phyloP scores from a whole-genome alignment of 2,113 vertebrate species.

The Halichoerus grypus region DNA sequence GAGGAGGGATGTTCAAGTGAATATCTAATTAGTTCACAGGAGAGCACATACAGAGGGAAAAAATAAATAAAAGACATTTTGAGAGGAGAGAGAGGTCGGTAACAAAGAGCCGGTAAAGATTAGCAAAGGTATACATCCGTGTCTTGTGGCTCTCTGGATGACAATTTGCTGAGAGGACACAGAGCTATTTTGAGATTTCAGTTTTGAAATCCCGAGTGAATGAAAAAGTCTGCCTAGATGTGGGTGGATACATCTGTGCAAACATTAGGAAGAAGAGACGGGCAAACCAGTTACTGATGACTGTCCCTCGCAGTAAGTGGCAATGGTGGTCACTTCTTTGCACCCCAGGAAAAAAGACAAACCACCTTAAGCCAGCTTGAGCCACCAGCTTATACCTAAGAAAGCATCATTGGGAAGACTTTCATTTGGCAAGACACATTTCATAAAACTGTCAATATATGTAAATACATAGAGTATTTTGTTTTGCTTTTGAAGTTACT shows the following conservation, averaged over 20 bases:
- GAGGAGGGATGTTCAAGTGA: not conserved
- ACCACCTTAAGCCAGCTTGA: constrained; percentile 69
- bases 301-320: not conserved
- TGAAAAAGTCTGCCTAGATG: not conserved
- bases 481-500: constrained; percentile 76
- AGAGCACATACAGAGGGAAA: not conserved
- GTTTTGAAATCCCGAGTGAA: not conserved
- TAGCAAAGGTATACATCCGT: not conserved
- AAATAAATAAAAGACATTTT: not conserved
- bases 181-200: not conserved
- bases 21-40: not conserved
- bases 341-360: not conserved
- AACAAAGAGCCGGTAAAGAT: not conserved
- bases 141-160: not conserved
- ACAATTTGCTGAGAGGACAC: not conserved
- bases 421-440: constrained; percentile 64
- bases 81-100: not conserved
- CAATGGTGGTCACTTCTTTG: constrained; percentile 48
- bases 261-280: not conserved
- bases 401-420: constrained; percentile 73
- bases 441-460: constrained; percentile 71
- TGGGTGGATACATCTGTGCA: not conserved
- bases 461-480: constrained; percentile 77
- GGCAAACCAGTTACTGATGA: not conserved
- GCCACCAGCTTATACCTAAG: constrained; percentile 77